Base-by-base conservation (phyloP, 2,113 vertebrate genomes). In the Alexandromys fortis region DNA sequence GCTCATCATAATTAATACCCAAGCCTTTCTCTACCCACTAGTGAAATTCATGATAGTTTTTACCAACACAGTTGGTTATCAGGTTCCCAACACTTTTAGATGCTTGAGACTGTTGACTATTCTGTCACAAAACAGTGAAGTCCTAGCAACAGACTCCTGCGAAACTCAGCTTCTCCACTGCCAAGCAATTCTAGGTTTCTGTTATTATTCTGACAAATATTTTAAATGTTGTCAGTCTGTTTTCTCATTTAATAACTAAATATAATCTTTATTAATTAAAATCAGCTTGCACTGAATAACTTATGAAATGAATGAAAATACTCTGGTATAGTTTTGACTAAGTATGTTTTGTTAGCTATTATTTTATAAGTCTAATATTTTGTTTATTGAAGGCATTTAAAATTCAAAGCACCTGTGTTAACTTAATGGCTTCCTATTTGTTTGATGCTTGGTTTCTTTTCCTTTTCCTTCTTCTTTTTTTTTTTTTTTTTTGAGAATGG, bases 181-280 rank as follows among this genome's bases (percentile, higher is more conserved):
- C 89, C 42, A 89, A 94, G 52, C 35, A 95, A 91, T 73, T 93
- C 38, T 96, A 93, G 75, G 78, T 95, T 87, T 93, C 63, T 91
- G 17, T 95, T 91, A 82, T 93, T 78, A 82, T 94, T 70, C 55
- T 47, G 86, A 91, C 52, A 67, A 75, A 77, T 52, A 93, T 83
- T 96, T 97, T 61, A 92, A 95, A 94, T 92, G 73, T 52, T 92
- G 42, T 89, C 88, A 89, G 55, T 30, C 72, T 94, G 83, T 97
- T 94, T 95, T 97, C 78, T 91, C 47, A 92, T 93, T 95, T 95
- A 95, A 94, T 95, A 70, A 30, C 42, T 22, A 91, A 75, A 9
- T 95, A 19, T 94, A 89, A 94, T 89, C 72, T 90, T 97, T 90
- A 45, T 95, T 97, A 97, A 97, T 95, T 96, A 96, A 96, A 95